These are phyloP conservation scores for Osmerus mordax DNA, from an alignment of 2,113 vertebrate species.

Conservation along the genomic window DNA sequence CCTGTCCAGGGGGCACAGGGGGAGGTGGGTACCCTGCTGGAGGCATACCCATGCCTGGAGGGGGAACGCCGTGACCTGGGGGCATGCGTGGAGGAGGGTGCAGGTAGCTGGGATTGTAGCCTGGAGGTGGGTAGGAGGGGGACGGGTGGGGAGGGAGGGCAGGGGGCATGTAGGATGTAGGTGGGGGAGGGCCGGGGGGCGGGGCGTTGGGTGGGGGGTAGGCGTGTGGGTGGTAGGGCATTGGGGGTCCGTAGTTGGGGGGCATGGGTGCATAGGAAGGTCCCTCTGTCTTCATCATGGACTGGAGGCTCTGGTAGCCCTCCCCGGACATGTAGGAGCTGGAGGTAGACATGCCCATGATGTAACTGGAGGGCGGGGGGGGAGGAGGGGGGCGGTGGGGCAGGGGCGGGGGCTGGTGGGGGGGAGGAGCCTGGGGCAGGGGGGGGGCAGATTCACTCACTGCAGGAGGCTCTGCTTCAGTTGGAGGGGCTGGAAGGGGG, in stretches of 20 bases:
- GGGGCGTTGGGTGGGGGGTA: constrained; percentile 80
- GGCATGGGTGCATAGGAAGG: constrained; percentile 86
- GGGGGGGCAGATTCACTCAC: constrained; percentile 84
- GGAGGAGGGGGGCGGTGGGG: constrained; percentile 88
- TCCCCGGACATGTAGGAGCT: constrained; percentile 97
- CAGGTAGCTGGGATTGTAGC: constrained; percentile 87
- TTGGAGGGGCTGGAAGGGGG: constrained; percentile 68
- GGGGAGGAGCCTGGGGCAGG: constrained; percentile 82
- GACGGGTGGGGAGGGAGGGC: constrained; percentile 74
- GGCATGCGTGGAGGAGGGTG: constrained; percentile 82
- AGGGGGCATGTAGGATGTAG: constrained; percentile 74
- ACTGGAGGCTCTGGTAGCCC: constrained; percentile 92
- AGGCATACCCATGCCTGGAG: constrained; percentile 85
- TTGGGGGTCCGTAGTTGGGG: constrained; percentile 81
- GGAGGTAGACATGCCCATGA: constrained; percentile 91
- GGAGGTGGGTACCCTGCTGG: constrained; percentile 87
- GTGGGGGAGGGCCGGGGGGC: constrained; percentile 76
- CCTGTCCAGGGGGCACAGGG: constrained; percentile 86
- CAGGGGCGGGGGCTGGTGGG: constrained; percentile 87
- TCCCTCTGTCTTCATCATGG: constrained; percentile 95
- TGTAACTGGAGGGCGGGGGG: constrained; percentile 85
- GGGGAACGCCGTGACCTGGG: constrained; percentile 80
- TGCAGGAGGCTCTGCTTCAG: constrained; percentile 67
- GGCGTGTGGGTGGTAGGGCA: constrained; percentile 87
- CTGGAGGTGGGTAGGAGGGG: constrained; percentile 83